Evolutionary conservation across 2,113 vertebrate genomes (phyloP), one percentile per base, ranked within the genome.

Genomic region (rat (Rattus norvegicus)): DNA sequence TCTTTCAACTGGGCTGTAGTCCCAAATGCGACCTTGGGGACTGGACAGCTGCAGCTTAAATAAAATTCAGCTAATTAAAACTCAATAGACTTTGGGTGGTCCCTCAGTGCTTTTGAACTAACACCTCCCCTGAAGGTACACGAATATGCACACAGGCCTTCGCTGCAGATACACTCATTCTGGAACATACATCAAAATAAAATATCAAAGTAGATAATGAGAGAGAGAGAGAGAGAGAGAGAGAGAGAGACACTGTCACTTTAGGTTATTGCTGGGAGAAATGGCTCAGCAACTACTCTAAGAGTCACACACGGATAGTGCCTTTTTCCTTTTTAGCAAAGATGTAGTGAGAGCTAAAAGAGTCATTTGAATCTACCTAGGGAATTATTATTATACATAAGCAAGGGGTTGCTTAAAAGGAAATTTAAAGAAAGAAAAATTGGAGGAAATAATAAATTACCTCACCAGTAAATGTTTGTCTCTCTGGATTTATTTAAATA

Each of bases 321-420:
- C 43, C 43, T 43, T 43, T 43, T 43, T 43, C 43, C 72, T 47
- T 54, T 0, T 73, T 65, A 67, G 86, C 59, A 6, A 79, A 33
- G 2, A 56, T 30, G 7, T 63, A 65, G n/a, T 80, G 24, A 95
- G 43, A 56, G 5, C 3, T 80, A 49, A 77, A 11, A 72, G 4
- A 5, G 24, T 1, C 36, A 39, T 54, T 90, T 72, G 22, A 7
- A 69, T 90, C 72, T 75, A 75, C 22, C 26, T 54, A 75, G 43
- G 13, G 93, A 81, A 69, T n/a, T 56, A 36, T 73, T 96, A 39
- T 73, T 96, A n/a, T 49, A 54, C 54, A n/a, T 10, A 33, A 96
- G 36, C 49, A 91, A 89, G 19, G 19, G 4, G 69, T 77, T 91
- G 72, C 19, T 79, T 87, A 67, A 84, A 86, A 77, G 3, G 49